Evolutionary conservation across 2,888 invertebrate species (phyloP), one percentile per base, ranked within the genome.

Genomic region (Dicyrtomina minuta): DNA sequence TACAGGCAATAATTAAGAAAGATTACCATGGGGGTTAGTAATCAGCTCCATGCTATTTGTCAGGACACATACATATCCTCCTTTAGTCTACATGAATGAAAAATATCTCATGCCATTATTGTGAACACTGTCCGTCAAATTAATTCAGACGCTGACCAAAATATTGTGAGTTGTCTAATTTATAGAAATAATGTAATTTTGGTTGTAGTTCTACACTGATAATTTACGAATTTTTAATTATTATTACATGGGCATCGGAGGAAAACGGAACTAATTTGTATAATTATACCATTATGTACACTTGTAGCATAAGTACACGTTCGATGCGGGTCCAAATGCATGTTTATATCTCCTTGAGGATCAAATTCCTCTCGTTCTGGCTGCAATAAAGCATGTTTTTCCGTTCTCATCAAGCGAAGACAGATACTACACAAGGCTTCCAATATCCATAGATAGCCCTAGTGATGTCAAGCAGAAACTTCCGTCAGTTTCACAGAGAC

Each of bases 281-380:
- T n/a, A n/a, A n/a, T n/a, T n/a, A n/a, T n/a, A n/a, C n/a, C n/a
- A 39, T 55, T 65, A 53, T 41, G 10, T n/a, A 13, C 82, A 62
- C 79, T 88, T 88, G 87, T 93, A 8, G 95, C 96, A 0, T 99
- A n/a, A n/a, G n/a, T n/a, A 99, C 81, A 97, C 98, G n/a, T 99
- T 94, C 84, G 99, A 99, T 86, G 99, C 99, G 66, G 99, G 99
- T 5, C 92, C 97, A 60, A 99, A 99, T 85, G 94, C 94, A 4
- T 96, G 94, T 81, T 82, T 98, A 0, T 96, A 91, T 83, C 82
- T 95, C 17, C 82, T 92, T 60, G 88, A 92, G 76, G 83, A 90
- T 72, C 87, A 91, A 81, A 88, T 95, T 0, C 84, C 88, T 0
- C 85, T 86, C 79, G 84, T 94, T 13, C 70, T 91, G 26, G 83